phyloP scores from a whole-genome alignment of 2,888 invertebrate genomes.

The Hetaerina titia region DNA sequence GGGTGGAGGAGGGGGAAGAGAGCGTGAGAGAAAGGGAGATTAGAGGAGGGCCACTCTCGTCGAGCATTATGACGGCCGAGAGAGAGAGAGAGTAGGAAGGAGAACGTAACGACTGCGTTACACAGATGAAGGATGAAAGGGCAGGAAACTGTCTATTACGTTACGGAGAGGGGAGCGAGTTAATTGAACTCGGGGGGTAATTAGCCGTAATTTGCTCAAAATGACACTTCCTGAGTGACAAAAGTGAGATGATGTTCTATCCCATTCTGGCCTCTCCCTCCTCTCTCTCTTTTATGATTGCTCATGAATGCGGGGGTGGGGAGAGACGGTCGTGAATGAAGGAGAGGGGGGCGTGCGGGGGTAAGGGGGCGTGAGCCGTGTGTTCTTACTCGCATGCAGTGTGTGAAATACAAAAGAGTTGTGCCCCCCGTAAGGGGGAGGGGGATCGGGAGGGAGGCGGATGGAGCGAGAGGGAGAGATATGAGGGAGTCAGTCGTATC shows the following conservation, averaged over 20 bases:
- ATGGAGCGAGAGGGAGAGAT: background rate
- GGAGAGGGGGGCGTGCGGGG: background rate
- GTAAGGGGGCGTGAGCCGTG: background rate
- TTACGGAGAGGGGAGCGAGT: constrained; percentile 70
- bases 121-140: constrained; percentile 68
- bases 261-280: background rate
- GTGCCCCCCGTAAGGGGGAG: background rate
- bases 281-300: background rate
- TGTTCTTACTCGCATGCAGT: background rate
- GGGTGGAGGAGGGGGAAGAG: background rate
- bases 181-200: constrained; percentile 72
- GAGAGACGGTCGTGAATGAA: background rate
- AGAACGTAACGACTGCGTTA: constrained; percentile 48
- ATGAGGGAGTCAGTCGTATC: background rate
- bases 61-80: background rate
- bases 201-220: constrained; percentile 72
- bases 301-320: background rate
- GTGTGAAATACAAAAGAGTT: constrained; percentile 5
- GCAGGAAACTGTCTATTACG: constrained; percentile 73
- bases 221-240: constrained; percentile 72
- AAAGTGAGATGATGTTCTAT: constrained; percentile 61
- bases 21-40: background rate
- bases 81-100: background rate
- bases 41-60: background rate
- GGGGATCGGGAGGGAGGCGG: background rate